Conservation (phyloP, 2,113 vertebrate species). For the Pithys albifrons region DNA sequence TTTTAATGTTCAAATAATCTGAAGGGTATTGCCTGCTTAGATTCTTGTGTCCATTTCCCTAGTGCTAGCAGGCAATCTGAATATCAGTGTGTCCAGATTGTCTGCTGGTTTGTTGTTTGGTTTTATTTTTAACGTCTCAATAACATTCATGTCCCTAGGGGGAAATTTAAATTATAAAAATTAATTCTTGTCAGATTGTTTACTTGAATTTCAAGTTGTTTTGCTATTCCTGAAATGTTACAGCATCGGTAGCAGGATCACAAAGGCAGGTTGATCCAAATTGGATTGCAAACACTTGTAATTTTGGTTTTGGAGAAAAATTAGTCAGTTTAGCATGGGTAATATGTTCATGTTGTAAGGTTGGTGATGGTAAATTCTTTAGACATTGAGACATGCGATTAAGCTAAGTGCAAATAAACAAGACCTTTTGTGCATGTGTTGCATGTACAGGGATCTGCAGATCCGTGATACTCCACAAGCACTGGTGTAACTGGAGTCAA, state of each 20-base stretch:
- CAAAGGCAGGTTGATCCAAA: not conserved
- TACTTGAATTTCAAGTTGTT: slow-evolving; percentile 17
- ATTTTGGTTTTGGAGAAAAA: slow-evolving; percentile 16
- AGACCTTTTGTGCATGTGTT: not conserved
- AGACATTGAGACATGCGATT: not conserved
- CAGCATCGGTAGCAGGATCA: not conserved
- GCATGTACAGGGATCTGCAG: not conserved
- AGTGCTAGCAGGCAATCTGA: not conserved
- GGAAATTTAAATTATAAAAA: slow-evolving; percentile 5
- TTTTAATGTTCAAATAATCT: not conserved
- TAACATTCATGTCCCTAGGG: not conserved
- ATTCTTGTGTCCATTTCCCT: not conserved
- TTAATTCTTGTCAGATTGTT: slow-evolving; percentile 29
- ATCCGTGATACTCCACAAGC: fast-evolving
- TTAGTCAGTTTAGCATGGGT: not conserved
- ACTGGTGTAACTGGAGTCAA: not conserved
- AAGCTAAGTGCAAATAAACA: not conserved
- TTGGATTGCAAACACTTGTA: not conserved
- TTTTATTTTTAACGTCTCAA: not conserved
- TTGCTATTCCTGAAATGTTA: not conserved
- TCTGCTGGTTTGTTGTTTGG: not conserved
- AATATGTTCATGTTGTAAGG: not conserved
- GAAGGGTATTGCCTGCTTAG: not conserved
- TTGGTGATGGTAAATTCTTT: not conserved
- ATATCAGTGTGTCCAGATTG: not conserved